phyloP scores from a whole-genome alignment of 2,113 vertebrate species.

The Marmota flaviventris region DNA sequence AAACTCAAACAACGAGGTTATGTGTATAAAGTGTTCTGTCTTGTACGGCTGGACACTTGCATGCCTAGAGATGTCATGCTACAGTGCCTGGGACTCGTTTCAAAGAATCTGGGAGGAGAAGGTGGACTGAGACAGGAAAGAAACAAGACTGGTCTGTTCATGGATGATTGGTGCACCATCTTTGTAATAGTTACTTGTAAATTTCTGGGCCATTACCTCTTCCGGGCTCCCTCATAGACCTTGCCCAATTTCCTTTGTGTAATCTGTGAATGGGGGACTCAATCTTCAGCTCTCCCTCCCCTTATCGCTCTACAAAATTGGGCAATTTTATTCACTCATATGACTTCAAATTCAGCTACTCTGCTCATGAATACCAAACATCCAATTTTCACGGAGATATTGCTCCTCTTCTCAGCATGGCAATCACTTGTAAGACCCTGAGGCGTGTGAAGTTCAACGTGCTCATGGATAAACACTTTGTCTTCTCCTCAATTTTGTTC shows the following conservation, averaged over 20 bases:
- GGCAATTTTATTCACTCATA: too few species aligned
- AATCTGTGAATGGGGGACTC: neutral
- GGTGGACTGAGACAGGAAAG: neutral
- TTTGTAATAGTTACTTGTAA: neutral
- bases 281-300: neutral
- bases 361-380: neutral
- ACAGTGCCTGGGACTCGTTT: neutral
- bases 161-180: fast-evolving
- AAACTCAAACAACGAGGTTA: neutral
- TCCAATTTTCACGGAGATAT: neutral
- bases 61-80: neutral
- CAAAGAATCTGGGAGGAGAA: neutral
- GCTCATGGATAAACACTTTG: neutral
- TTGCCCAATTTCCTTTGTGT: neutral
- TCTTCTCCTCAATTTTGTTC: neutral
- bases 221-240: neutral
- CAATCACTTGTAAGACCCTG: neutral
- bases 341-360: neutral
- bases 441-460: neutral
- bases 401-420: neutral
- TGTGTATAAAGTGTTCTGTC: neutral
- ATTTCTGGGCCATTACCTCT: too few species aligned
- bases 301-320: neutral
- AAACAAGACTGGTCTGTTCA: neutral
- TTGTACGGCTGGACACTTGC: neutral